These are phyloP conservation scores for Sialia sialis DNA, from an alignment of 2,113 vertebrate species.

Conservation along the genomic window DNA sequence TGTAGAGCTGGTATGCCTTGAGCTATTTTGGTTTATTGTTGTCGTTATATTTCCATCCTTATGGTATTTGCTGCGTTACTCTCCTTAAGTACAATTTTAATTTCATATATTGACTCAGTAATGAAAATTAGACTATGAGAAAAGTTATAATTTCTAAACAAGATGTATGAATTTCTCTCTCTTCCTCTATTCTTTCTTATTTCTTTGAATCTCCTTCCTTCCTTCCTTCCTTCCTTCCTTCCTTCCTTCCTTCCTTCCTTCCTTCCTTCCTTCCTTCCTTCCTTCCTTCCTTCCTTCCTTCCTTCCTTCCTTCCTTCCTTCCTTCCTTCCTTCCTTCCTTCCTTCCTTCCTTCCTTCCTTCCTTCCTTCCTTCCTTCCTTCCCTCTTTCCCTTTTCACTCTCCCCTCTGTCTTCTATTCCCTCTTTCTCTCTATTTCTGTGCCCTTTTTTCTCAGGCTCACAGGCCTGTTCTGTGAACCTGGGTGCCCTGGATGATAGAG, in stretches of 20 bases:
- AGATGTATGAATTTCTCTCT: not conserved
- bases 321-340: too few species aligned
- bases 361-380: not conserved
- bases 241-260: not conserved
- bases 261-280: not conserved
- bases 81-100: not conserved
- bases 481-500: not conserved
- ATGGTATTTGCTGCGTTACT: not conserved
- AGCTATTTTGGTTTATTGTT: not conserved
- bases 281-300: too few species aligned
- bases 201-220: not conserved
- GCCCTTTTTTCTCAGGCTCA: not conserved
- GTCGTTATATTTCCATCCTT: not conserved
- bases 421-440: not conserved
- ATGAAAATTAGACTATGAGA: not conserved
- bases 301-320: too few species aligned
- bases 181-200: not conserved
- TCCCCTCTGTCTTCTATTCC: not conserved
- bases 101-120: not conserved
- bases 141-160: not conserved
- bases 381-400: fast-evolving
- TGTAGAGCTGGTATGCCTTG: not conserved
- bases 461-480: not conserved
- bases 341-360: too few species aligned
- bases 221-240: not conserved